Base-by-base conservation (phyloP, 2,797 vertebrate species). In the Anas capensis region DNA sequence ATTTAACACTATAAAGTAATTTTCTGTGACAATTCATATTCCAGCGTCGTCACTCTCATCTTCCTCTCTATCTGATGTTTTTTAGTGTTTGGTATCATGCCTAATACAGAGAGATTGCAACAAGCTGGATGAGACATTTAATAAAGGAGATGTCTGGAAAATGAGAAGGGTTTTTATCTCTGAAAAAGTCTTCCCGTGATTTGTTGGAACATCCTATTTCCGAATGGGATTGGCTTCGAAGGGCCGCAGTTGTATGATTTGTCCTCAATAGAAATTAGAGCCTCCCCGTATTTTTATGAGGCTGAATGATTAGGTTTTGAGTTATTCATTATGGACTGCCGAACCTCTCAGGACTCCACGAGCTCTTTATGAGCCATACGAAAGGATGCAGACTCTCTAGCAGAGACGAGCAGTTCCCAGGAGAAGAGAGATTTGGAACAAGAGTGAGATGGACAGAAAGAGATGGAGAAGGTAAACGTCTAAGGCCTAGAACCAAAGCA, bases 201-300 rank as follows among this genome's bases (percentile, higher is more conserved):
- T 88, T 94, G 76, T 82, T 92, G 68, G 60, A 92, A 82, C 72
- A 90, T 71, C 64, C 68, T 94, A 31, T 82, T 90, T 94, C 61
- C 84, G 80, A 97, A 92, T 82, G 33, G 17, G 19, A 79, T 92
- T 94, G 65, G 44, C 40, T 90, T 82, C 73, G 56, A 86, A 82
- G 71, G 13, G 20, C 73, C 77, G 64, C 60, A 46, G 88, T 90
- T 90, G 51, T 94, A 46, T 61, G 48, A 86, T 93, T 90, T 84
- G 71, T 88, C 86, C 78, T 95, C 92, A 86, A 7, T 33, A 82
- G 88, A 94, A 95, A 95, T 94, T 80, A 93, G 90, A 73, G 14
- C 36, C 56, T 92, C 77, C 80, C 70, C 21, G 44, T 85, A 82
- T 88, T 95, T 86, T 83, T 88, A 65, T 4, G 1, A 3, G 5